Evolutionary conservation across 2,113 vertebrate species (phyloP), one percentile per base, ranked within the genome.

Genomic region (Elachura formosa): DNA sequence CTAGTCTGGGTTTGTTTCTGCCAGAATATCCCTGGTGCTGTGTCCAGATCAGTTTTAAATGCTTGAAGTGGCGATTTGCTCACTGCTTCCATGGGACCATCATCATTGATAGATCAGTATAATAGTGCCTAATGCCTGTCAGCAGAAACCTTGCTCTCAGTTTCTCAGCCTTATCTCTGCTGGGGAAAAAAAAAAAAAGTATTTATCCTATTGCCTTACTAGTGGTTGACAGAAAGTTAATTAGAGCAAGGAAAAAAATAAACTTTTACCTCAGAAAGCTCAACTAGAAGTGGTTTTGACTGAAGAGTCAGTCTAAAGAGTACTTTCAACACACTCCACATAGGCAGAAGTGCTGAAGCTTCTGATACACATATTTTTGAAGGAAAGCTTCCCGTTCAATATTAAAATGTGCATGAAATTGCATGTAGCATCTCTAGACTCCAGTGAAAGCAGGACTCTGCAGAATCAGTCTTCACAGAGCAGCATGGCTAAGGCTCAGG

Each of bases 201-300:
- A 84, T 73, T 95, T 96, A 89, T 84, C 89, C 56, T 92, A 87
- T 81, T 74, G 56, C 68, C n/a, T 89, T 89, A 29, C 45, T 78
- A 38, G 40, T 64, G 28, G 62, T 54, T 94, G 91, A 94, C 89
- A 93, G 95, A 84, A 95, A 87, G 73, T 89, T 95, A 94, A 96
- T 96, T 89, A 90, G 76, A 78, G 40, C 1, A 9, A 68, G 64
- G n/a, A 79, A 11, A 93, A 86, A 92, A 93, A 88, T 87, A 58
- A 10, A 24, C 23, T 64, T 87, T 64, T 67, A 18, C 34, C 41
- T 8, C 11, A 89, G 64, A 74, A 96, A 86, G 43, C 74, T 94
- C 40, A 76, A 33, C 72, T n/a, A 87, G 61, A 89, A 90, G 52
- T 34, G 40, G 12, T 89, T 91, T 85, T 85, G 58, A 76, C 34